A percentile compares a stretch with the other conserved stretches of the same genome.
Evolutionary conservation across 2,797 vertebrate species (phyloP).

Genomic region (Benthosema pterotum): DNA sequence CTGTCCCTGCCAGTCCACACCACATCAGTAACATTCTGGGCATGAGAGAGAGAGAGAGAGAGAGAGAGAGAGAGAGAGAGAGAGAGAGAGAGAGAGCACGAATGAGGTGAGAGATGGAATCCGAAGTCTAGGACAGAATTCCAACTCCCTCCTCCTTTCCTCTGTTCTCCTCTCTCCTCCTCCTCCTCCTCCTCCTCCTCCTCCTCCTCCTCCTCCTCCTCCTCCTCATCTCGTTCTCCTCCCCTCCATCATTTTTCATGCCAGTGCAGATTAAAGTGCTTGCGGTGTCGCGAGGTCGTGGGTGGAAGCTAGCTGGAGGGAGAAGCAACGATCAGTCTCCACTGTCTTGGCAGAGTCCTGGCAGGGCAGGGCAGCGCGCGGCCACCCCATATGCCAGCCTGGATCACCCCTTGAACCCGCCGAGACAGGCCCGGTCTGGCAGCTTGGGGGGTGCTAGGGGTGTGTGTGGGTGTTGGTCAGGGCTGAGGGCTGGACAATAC

Average conservation of each 20-base stretch:
- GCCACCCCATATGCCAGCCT: constrained; percentile 44
- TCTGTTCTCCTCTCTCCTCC: not conserved
- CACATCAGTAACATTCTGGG: constrained; percentile 44
- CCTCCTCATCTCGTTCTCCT: constrained; percentile 8
- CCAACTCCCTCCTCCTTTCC: not conserved
- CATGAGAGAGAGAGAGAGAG: not conserved
- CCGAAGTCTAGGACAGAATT: not conserved
- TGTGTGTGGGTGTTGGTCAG: no score
- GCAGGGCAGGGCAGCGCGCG: constrained; percentile 20
- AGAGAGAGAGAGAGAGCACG: not conserved
- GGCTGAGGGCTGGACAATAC: not conserved
- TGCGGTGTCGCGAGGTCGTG: constrained; percentile 33
- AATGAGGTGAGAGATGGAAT: not conserved
- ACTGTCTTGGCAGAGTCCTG: constrained; percentile 45
- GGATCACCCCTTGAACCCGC: constrained; percentile 4
- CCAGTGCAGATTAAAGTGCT: constrained; percentile 35
- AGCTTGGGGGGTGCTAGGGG: constrained; percentile 10
- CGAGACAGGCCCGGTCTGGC: constrained; percentile 9
- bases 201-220: constrained; percentile 23
- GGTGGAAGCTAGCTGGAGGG: not conserved
- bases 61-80: not conserved
- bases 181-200: constrained; percentile 14
- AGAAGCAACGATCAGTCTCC: constrained; percentile 46
- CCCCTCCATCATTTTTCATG: constrained; percentile 45
- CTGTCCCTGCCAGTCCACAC: constrained; percentile 58